phyloP scores from a whole-genome alignment of 2,888 invertebrate genomes.

The Incurvaria masculella region DNA sequence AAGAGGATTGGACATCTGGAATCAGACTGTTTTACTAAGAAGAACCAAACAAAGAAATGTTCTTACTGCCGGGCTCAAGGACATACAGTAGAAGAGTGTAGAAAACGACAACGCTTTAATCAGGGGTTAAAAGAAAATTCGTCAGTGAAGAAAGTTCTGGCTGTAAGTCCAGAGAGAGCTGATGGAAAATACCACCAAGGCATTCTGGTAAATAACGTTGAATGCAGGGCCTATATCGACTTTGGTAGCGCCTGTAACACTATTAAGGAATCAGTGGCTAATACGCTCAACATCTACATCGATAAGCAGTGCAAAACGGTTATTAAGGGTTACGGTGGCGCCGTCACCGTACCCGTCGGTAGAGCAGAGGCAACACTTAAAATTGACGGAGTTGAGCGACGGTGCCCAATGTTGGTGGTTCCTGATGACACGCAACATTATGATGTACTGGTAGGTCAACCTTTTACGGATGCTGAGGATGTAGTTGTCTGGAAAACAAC shows the following conservation, averaged over 20 bases:
- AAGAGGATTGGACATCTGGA: conserved; percentile 6
- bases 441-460: conserved; percentile 10
- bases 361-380: conserved; percentile 2
- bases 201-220: conserved; percentile 6
- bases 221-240: conserved; percentile 10
- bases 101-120: background rate
- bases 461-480: conserved; percentile 9
- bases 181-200: conserved; percentile 9
- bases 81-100: conserved; percentile 8
- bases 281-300: too few relatives aligned
- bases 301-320: conserved; percentile 12
- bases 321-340: conserved; percentile 12
- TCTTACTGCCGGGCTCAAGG: conserved; percentile 7
- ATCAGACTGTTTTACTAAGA: conserved; percentile 7
- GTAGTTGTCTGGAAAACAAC: conserved; percentile 11
- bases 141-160: conserved; percentile 3
- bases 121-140: too few relatives aligned
- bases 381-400: conserved; percentile 11
- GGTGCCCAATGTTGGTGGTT: conserved; percentile 7
- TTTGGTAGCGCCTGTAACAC: too few relatives aligned
- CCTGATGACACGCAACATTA: conserved; percentile 8
- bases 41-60: conserved; percentile 3
- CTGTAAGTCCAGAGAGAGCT: background rate
- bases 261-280: too few relatives aligned
- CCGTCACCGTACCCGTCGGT: conserved; percentile 6